Evolutionary conservation across 2,888 invertebrate genomes (phyloP).

Genomic region (Hermodice carunculata): DNA sequence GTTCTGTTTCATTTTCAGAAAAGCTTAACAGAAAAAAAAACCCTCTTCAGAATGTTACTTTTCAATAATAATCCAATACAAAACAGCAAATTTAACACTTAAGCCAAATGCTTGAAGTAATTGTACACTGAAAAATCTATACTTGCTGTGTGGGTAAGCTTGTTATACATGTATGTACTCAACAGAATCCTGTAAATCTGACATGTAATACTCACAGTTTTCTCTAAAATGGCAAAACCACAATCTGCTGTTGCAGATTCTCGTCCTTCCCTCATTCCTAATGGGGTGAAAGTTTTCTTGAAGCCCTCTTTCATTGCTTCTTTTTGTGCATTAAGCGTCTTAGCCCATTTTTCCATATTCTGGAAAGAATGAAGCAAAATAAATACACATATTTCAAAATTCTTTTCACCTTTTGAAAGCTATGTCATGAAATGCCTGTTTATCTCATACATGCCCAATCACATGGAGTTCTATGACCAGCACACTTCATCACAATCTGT

Average conservation of each 20-base stretch:
- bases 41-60: too few species aligned
- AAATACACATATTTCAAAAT: background rate
- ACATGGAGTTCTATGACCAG: too few species aligned
- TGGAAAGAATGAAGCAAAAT: slow-evolving; percentile 41
- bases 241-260: slow-evolving; percentile 89
- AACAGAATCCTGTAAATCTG: too few species aligned
- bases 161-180: too few species aligned
- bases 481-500: background rate
- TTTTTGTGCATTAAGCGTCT: slow-evolving; percentile 91
- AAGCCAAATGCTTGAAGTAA: background rate
- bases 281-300: slow-evolving; percentile 42
- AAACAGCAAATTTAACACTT: background rate
- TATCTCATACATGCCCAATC: too few species aligned
- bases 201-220: too few species aligned
- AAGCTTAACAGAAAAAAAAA: too few species aligned
- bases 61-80: too few species aligned
- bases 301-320: slow-evolving; percentile 73
- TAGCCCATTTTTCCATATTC: slow-evolving; percentile 96
- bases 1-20: too few species aligned
- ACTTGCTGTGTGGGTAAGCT: background rate
- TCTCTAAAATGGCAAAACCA: slow-evolving; percentile 91
- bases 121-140: background rate
- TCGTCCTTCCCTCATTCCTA: slow-evolving; percentile 28
- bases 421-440: too few species aligned
- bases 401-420: too few species aligned